Base-by-base conservation (phyloP, 2,888 invertebrate genomes). In the Serripes groenlandicus region DNA sequence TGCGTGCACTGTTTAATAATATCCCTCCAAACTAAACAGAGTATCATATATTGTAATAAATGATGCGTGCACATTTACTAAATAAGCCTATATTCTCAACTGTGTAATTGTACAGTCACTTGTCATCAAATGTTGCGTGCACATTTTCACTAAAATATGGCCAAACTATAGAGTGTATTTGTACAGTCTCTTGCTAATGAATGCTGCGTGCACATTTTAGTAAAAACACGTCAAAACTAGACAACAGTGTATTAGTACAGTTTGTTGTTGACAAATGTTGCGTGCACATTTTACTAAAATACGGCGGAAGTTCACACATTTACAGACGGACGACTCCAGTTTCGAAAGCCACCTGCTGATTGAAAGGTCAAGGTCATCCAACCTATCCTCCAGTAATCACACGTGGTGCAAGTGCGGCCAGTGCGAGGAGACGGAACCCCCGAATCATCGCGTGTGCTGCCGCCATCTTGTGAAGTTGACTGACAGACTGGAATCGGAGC, bases 351-450 rank as follows among this genome's bases (percentile, higher is more conserved):
- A 85, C 64, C 77, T 88, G 66, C 64, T 89, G 69, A 88, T 89
- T 32, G 88, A 88, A 73, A 74, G 88, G 66, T 80, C 86, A 54
- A 70, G 77, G 56, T 77, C 86, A n/a, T 54, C 75, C 75, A 81
- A 73, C 66, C 49, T 80, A 7, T 68, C 66, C 26, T 23, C 70
- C 21, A 15, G 28, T 5, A 83, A 78, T 26, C 56, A 37, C 77
- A 78, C 84, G n/a, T 89, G 89, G 88, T 89, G 89, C 60, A 88
- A 88, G 42, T 89, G 89, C 75, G 87, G 87, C 15, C 87, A 89
- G n/a, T 89, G 89, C 77, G 89, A 89, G 34, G 89, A 85, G 28
- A 69, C 81, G 1, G 87, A 87, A 34, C 75, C 76, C 32, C 42
- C n/a, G 3, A 62, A 75, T n/a, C 77, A 83, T 64, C 75, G 83